Percentiles rank a stretch among this genome's conserved stretches.
Conservation (phyloP, 2,797 vertebrate species). For the Echeneis naucrates region DNA sequence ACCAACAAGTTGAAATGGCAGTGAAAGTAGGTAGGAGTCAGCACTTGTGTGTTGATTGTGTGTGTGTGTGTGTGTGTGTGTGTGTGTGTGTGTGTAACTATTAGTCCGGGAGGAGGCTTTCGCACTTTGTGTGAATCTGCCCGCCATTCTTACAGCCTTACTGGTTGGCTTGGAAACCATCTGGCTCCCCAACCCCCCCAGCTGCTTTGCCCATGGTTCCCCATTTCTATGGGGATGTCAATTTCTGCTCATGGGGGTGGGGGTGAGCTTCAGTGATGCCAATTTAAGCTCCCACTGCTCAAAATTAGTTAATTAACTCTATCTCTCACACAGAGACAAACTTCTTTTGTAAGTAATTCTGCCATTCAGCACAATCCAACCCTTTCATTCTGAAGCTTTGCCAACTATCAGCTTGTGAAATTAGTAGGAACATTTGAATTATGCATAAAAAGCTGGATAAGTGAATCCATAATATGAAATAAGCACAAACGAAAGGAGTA, state of each 20-base stretch:
- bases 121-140: constrained; percentile 67
- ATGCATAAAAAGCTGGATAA: constrained; percentile 31
- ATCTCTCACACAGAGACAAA: constrained; percentile 68
- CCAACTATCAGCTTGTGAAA: constrained; percentile 66
- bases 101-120: constrained; percentile 59
- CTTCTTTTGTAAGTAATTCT: constrained; percentile 64
- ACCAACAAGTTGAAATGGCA: constrained; percentile 73
- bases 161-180: constrained; percentile 79
- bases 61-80: constrained; percentile 41
- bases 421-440: constrained; percentile 55
- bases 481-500: constrained; percentile 27
- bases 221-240: constrained; percentile 69
- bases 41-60: constrained; percentile 40
- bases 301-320: constrained; percentile 79
- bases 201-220: constrained; percentile 61
- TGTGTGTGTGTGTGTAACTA: constrained; percentile 40
- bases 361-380: constrained; percentile 66
- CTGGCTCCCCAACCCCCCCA: constrained; percentile 68
- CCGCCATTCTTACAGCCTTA: constrained; percentile 63
- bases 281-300: constrained; percentile 66
- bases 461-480: constrained; percentile 48
- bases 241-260: constrained; percentile 45
- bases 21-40: constrained; percentile 61
- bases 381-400: constrained; percentile 62
- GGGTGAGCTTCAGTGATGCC: constrained; percentile 50